Base-by-base conservation (phyloP, 2,113 vertebrate genomes). In the Pardalotus punctatus region DNA sequence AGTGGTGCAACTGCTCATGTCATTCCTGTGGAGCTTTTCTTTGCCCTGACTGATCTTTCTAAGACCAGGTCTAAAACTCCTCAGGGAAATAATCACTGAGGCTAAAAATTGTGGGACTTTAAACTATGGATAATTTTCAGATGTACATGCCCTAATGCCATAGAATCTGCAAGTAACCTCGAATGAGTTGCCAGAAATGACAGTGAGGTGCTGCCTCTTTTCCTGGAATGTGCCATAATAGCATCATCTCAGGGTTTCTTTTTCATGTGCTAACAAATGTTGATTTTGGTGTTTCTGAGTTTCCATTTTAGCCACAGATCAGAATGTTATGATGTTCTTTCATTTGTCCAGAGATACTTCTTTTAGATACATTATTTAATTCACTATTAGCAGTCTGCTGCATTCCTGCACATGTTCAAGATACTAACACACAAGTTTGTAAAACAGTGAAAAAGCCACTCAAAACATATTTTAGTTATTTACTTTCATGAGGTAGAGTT, bases 281-380 rank as follows among this genome's bases (percentile, higher is more conserved):
- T 72, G 35, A 38, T 62, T 31, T 18, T 69, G 40, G 8, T 1
- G 2, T 16, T 54, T 70, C 16, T 51, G 27, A 54, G 23, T 64
- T 66, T 69, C 25, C 9, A 2, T 54, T 70, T 79, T 20, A 69
- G 12, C 17, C 31, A n/a, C 22, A 58, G 40, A 65, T 57, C 22
- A 57, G 36, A 69, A 51, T 33, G 22, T 31, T 6, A 9, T 14
- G 14, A 56, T 15, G 17, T 2, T 76, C 4, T 47, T 71, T 50
- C 14, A 9, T 43, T 58, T 10, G 2, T 21, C 6, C 9, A 25
- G 27, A 73, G 14, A 28, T 27, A 8, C 0, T 4, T 23, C 38
- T 57, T 72, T 69, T 48, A 47, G 8, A 28, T 24, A 19, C 3
- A 16, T 61, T 53, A 11, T 60, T 77, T 28, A 60, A 60, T 45